phyloP scores from a whole-genome alignment of 1,140 invertebrate species.

The Leptopilina boulardi region DNA sequence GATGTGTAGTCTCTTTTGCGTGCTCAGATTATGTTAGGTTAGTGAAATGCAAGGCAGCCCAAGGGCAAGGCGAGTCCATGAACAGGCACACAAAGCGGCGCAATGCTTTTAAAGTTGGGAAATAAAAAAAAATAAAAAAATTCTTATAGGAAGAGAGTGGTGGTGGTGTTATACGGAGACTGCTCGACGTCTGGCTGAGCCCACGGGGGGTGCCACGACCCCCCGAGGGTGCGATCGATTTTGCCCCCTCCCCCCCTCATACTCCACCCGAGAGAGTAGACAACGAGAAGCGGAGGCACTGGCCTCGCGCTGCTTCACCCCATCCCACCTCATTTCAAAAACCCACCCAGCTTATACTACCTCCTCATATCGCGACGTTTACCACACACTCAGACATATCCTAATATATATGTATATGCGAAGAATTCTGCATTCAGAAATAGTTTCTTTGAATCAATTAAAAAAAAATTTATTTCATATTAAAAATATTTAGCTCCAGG shows the following conservation, averaged over 20 bases:
- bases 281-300: slow-evolving; percentile 32
- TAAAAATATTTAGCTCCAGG: too few species aligned
- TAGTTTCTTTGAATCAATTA: too few species aligned
- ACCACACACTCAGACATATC: slow-evolving; percentile 20
- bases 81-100: slow-evolving; percentile 34
- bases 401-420: too few species aligned
- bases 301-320: slow-evolving; percentile 22
- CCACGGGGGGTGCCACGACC: slow-evolving; percentile 34
- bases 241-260: slow-evolving; percentile 46
- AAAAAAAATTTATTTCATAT: too few species aligned
- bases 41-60: slow-evolving; percentile 41
- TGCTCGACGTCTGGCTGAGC: slow-evolving; percentile 52
- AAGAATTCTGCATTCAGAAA: too few species aligned
- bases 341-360: neutral
- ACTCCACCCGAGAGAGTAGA: neutral
- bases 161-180: slow-evolving; percentile 47
- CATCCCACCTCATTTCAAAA: too few species aligned
- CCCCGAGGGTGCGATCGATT: slow-evolving; percentile 59
- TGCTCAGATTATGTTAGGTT: slow-evolving; percentile 25
- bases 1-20: slow-evolving; percentile 12
- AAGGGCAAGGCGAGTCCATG: slow-evolving; percentile 48
- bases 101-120: slow-evolving; percentile 40
- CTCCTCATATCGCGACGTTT: neutral
- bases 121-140: slow-evolving; percentile 26
- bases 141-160: neutral